These are phyloP conservation scores for Rhinophrynus dorsalis DNA, from an alignment of 2,797 vertebrate species.

Conservation along the genomic window DNA sequence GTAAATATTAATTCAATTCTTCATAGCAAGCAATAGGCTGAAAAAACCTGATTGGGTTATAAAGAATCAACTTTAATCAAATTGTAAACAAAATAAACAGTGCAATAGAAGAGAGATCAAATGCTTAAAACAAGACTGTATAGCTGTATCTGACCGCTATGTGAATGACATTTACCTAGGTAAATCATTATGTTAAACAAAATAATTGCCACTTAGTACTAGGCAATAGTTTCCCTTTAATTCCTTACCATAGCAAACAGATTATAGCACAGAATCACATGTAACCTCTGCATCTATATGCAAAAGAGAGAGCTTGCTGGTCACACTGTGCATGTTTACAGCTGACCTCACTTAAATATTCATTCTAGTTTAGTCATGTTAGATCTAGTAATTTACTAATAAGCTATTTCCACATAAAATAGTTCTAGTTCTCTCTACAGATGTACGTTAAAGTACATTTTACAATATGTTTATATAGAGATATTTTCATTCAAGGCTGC, in stretches of 20 bases:
- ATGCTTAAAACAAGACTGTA: no score
- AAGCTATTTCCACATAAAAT: not conserved
- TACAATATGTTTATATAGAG: conserved; percentile 5
- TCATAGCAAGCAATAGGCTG: no score
- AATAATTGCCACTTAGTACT: not conserved
- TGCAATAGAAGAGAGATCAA: no score
- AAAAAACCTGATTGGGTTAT: no score
- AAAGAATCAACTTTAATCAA: no score
- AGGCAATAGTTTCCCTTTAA: not conserved
- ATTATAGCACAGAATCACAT: conserved; percentile 49
- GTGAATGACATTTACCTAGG: no score
- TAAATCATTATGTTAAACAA: no score
- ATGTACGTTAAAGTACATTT: conserved; percentile 43
- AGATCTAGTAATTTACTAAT: conserved; percentile 45
- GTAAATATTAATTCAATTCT: no score
- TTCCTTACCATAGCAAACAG: not conserved
- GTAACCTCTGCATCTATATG: conserved; percentile 49
- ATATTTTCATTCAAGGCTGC: conserved; percentile 45
- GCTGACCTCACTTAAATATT: conserved; percentile 62
- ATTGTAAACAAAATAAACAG: no score
- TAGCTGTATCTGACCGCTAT: no score
- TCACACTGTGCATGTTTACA: conserved; percentile 53
- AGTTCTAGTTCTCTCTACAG: not conserved
- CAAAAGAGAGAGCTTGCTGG: conserved; percentile 48
- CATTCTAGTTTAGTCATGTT: conserved; percentile 52